Conservation (phyloP, 2,113 vertebrate species). For the Aptenodytes forsteri region DNA sequence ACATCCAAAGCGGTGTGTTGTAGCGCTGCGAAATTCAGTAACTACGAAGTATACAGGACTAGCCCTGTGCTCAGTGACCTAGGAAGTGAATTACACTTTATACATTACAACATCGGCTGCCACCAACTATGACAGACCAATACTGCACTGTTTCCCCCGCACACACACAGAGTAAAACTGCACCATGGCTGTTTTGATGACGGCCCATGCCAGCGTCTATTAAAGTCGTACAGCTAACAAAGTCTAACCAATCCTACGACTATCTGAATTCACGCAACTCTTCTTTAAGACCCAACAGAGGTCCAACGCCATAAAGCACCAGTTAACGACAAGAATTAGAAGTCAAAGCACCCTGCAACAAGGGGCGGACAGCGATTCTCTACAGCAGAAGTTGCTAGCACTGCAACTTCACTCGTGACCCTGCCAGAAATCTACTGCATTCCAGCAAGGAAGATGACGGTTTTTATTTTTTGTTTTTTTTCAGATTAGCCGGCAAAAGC, state of each 20-base stretch:
- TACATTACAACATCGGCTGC: accelerated
- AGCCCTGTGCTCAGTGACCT: neutral
- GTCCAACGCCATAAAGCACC: accelerated
- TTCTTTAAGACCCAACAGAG: accelerated
- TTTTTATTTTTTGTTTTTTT: too few species aligned
- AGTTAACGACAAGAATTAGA: neutral
- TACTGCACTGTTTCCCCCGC: accelerated
- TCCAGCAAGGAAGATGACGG: accelerated
- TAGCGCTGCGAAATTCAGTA: accelerated
- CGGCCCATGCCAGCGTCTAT: accelerated
- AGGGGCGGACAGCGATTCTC: too few species aligned
- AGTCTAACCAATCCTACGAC: accelerated
- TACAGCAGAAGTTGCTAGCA: neutral
- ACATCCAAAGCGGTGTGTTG: accelerated
- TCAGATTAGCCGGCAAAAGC: neutral
- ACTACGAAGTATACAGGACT: accelerated
- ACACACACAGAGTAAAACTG: neutral
- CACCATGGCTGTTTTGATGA: neutral
- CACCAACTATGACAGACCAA: accelerated
- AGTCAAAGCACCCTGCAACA: neutral
- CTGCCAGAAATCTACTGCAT: neutral
- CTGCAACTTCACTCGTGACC: neutral
- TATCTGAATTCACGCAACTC: accelerated
- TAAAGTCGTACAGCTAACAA: accelerated
- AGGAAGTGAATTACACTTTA: neutral